These are phyloP conservation scores for Eupithecia inturbata DNA, from an alignment of 2,888 invertebrate genomes.

Conservation along the genomic window DNA sequence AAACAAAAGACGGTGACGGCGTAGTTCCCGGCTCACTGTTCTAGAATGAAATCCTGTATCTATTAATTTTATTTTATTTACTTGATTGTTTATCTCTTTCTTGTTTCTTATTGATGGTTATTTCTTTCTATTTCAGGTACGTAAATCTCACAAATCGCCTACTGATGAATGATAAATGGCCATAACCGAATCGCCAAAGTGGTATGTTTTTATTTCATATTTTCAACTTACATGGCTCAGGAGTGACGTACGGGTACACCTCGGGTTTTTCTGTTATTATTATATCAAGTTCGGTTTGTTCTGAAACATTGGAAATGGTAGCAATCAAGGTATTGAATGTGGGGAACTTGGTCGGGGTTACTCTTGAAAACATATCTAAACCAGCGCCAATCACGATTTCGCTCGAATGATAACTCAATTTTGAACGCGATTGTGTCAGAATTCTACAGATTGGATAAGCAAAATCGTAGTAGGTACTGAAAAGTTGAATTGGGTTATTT, in stretches of 20 bases:
- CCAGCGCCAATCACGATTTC: not conserved
- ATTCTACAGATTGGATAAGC: too few species aligned
- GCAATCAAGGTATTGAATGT: not conserved
- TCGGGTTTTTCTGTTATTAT: not conserved
- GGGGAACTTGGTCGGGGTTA: too few species aligned
- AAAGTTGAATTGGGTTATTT: too few species aligned
- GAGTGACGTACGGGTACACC: not conserved
- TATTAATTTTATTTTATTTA: not conserved
- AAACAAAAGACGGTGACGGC: too few species aligned
- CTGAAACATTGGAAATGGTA: not conserved
- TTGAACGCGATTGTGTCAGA: too few species aligned
- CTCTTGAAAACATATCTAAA: not conserved
- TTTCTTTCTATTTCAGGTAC: conserved; percentile 5
- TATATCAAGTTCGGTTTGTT: not conserved
- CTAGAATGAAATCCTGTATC: too few species aligned
- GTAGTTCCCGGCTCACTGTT: too few species aligned
- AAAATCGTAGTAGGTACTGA: too few species aligned
- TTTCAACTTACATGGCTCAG: not conserved
- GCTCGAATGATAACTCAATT: too few species aligned
- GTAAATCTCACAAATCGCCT: not conserved
- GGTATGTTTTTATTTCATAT: not conserved
- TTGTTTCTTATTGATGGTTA: too few species aligned
- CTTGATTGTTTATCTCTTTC: not conserved
- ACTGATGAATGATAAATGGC: not conserved
- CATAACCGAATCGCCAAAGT: not conserved